Percentiles rank a stretch among this genome's conserved stretches.
These are phyloP conservation scores for Exocentrus adspersus DNA, from an alignment of 2,888 invertebrate species.

Conservation along the genomic window DNA sequence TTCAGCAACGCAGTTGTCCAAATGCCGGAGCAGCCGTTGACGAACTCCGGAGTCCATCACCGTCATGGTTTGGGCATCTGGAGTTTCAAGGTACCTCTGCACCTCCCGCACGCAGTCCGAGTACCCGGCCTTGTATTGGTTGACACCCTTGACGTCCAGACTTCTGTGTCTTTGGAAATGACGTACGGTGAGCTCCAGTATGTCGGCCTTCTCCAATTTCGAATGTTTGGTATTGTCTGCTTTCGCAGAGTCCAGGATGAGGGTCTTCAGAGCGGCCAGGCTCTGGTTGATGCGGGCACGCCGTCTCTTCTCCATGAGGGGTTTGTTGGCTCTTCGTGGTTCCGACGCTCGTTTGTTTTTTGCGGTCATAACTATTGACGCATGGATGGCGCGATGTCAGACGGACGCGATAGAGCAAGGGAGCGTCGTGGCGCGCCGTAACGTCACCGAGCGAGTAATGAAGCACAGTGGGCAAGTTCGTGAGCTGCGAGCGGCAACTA, in stretches of 20 bases:
- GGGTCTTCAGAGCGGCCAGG: conserved; percentile 75
- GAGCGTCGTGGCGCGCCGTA: conserved; percentile 34
- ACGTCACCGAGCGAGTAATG: conserved; percentile 46
- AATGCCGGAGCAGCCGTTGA: conserved; percentile 69
- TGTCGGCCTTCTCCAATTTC: conserved; percentile 87
- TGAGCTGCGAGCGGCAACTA: conserved; percentile 33
- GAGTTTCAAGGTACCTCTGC: conserved; percentile 69
- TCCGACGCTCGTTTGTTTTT: conserved; percentile 58
- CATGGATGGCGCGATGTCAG: conserved; percentile 14
- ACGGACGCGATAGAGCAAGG: conserved; percentile 24
- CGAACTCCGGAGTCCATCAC: conserved; percentile 69
- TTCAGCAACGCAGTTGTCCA: conserved; percentile 72
- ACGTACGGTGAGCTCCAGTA: conserved; percentile 83
- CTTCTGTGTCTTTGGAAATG: conserved; percentile 81
- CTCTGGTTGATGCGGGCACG: conserved; percentile 80
- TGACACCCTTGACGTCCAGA: conserved; percentile 70
- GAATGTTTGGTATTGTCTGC: conserved; percentile 78
- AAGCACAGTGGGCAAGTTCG: conserved; percentile 43
- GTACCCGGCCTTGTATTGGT: conserved; percentile 75
- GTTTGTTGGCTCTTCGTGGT: conserved; percentile 76
- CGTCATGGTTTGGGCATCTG: conserved; percentile 70
- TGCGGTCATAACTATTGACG: conserved; percentile 56
- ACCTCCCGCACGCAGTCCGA: conserved; percentile 75
- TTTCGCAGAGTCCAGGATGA: conserved; percentile 77
- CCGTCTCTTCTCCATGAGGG: conserved; percentile 81